Evolutionary conservation across 2,113 vertebrate species (phyloP), one percentile per base, ranked within the genome.

Genomic region (Nycticryphes semicollaris): DNA sequence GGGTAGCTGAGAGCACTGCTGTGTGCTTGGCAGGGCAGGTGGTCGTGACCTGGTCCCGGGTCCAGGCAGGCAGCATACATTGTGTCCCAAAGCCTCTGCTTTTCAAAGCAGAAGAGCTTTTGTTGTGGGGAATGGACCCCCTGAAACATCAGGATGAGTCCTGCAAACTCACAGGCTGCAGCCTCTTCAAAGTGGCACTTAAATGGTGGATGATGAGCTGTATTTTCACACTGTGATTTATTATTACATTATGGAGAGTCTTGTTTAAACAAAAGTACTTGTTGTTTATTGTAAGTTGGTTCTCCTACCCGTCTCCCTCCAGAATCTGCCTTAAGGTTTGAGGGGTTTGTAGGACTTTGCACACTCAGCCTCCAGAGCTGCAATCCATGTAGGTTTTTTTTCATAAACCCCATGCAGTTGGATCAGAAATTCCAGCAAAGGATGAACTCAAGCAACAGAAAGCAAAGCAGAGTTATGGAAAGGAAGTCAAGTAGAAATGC

Each of bases 161-260:
- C 54, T 53, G 43, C 2, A n/a, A 2, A 12, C 21, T 35, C 17
- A 0, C 3, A 17, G 1, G 0, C 3, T 20, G 23, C 33, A 66
- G 43, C 64, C n/a, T 53, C 27, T 39, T 19, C 31, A 78, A 64
- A 47, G 22, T 33, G 30, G 6, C 0, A 3, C n/a, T 37, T 2
- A 5, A 11, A 1, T 0, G 5, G 22, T 5, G 10, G 23, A 7
- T 1, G 22, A 14, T 50, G 62, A 9, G 5, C 5, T 8, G 0
- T 3, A 0, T 4, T 12, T n/a, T 6, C 0, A 0, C 16, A 8
- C 31, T 74, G 4, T 47, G 33, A 6, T 37, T 43, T 50, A 33
- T 68, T n/a, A 4, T 1, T 15, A 4, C 0, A 1, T 25, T 45
- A 62, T n/a, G 47, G 19, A 75, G n/a, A 47, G 41, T 13, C 27